A percentile compares a stretch with the other conserved stretches of the same genome.
phyloP scores from a whole-genome alignment of 2,888 invertebrate species.

The Synergus umbraculus region DNA sequence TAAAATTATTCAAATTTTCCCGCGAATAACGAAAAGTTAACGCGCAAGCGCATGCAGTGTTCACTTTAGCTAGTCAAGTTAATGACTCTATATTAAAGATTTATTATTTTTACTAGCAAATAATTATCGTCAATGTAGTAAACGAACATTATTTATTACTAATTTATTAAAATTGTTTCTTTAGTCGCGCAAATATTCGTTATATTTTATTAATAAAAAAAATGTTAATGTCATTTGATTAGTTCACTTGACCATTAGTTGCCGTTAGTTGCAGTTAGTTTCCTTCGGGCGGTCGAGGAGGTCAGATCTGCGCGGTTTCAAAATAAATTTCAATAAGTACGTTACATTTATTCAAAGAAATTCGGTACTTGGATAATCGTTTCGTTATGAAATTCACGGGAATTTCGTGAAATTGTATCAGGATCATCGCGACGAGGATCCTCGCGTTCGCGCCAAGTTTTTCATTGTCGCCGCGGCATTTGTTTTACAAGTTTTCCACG shows the following conservation, averaged over 20 bases:
- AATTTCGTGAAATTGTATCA: neutral
- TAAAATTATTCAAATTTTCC: neutral
- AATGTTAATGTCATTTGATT: neutral
- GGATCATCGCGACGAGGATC: neutral
- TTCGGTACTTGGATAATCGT: neutral
- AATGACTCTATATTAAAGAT: neutral
- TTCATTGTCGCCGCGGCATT: neutral
- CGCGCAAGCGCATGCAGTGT: too few species aligned
- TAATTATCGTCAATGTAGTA: neutral
- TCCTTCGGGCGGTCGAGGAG: neutral
- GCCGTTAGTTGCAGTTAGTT: neutral
- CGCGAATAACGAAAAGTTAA: neutral
- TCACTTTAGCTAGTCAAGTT: neutral
- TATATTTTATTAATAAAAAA: neutral
- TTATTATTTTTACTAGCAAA: neutral
- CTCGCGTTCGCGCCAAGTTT: neutral
- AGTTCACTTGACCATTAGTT: neutral
- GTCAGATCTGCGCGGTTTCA: neutral
- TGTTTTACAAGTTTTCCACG: neutral
- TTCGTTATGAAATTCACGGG: neutral
- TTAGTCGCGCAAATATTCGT: neutral
- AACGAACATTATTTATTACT: neutral
- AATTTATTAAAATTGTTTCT: neutral
- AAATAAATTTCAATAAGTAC: neutral
- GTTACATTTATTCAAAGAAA: neutral